phyloP scores from a whole-genome alignment of 1,140 invertebrate genomes.

The Lepidurus apus region DNA sequence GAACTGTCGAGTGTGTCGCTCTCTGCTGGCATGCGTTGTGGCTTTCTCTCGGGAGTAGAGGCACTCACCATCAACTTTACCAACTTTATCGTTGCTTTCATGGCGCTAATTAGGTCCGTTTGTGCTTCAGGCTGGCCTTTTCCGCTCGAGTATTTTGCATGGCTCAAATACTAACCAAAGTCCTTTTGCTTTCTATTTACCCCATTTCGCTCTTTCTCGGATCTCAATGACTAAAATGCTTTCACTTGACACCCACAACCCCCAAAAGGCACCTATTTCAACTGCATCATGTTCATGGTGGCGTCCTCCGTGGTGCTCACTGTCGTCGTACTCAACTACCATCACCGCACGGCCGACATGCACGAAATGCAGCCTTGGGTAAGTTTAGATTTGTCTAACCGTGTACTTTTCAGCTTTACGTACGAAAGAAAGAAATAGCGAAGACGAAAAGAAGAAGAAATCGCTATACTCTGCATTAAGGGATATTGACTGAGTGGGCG shows the following conservation, averaged over 20 bases:
- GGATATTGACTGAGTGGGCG: background rate
- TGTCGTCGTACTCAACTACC: conserved; percentile 95
- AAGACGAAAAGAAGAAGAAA: background rate
- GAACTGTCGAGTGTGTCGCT: too few species aligned
- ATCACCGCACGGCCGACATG: conserved; percentile 92
- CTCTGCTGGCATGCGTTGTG: too few species aligned
- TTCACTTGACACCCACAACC: background rate
- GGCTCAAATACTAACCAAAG: background rate
- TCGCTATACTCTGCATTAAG: too few species aligned
- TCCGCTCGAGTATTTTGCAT: too few species aligned
- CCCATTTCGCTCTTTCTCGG: background rate
- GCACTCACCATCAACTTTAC: too few species aligned
- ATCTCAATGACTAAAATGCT: background rate
- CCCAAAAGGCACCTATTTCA: conserved; percentile 90
- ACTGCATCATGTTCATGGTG: conserved; percentile 99
- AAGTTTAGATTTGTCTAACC: conserved; percentile 47
- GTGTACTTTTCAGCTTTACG: background rate
- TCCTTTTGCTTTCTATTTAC: background rate
- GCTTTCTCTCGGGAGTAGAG: too few species aligned
- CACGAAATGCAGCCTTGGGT: conserved; percentile 96
- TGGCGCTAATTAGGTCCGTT: too few species aligned
- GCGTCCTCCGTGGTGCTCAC: conserved; percentile 96
- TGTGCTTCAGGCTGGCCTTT: background rate
- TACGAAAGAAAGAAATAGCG: background rate
- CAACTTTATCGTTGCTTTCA: too few species aligned